Evolutionary conservation across 2,113 vertebrate genomes (phyloP).

Genomic region (Callaeas wilsoni): DNA sequence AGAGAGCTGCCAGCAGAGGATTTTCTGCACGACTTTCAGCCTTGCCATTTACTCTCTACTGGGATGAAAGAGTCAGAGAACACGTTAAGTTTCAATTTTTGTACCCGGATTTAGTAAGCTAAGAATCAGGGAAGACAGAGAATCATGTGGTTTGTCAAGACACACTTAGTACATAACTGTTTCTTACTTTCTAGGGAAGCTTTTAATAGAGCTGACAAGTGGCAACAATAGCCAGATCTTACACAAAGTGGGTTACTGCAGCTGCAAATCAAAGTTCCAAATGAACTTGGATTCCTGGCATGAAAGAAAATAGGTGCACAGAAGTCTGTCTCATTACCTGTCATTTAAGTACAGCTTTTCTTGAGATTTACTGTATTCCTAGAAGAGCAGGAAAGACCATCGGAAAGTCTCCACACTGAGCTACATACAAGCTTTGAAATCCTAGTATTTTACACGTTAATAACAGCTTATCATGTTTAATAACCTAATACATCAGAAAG

Average conservation of each 20-base stretch:
- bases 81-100: neutral
- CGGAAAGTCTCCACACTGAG: neutral
- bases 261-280: neutral
- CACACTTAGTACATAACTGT: neutral
- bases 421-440: neutral
- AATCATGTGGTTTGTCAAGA: neutral
- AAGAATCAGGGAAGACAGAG: neutral
- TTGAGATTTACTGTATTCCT: neutral
- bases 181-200: neutral
- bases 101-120: neutral
- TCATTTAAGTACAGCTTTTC: neutral
- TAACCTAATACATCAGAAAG: neutral
- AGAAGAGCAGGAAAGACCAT: neutral
- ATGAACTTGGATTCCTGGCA: neutral
- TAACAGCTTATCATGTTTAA: neutral
- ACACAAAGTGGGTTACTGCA: neutral
- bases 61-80: neutral
- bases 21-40: constrained; percentile 46
- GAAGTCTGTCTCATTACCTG: neutral
- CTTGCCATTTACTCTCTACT: neutral
- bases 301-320: neutral
- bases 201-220: neutral
- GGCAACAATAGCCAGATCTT: neutral
- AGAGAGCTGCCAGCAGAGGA: constrained; percentile 22
- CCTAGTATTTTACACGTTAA: neutral